Evolutionary conservation across 2,797 vertebrate genomes (phyloP).

Genomic region (Bovichtus diacanthus): DNA sequence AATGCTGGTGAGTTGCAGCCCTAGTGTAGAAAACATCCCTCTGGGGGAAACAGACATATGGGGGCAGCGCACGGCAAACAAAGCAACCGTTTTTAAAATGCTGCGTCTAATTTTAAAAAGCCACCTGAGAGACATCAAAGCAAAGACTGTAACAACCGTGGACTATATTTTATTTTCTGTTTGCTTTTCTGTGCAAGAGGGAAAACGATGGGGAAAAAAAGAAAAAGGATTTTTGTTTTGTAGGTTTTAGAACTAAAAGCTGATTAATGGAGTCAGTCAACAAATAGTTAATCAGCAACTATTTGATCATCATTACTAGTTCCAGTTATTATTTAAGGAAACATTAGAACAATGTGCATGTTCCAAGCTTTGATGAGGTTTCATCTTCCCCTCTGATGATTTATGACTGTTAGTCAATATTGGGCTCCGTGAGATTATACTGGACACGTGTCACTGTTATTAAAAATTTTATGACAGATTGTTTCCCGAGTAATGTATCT

Average conservation of each 20-base stretch:
- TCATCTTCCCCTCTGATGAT: neutral
- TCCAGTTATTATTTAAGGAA: neutral
- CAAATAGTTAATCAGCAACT: neutral
- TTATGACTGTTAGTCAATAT: neutral
- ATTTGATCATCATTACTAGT: neutral
- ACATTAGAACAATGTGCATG: neutral
- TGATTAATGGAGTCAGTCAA: neutral
- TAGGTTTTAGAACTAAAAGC: neutral
- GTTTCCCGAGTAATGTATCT: neutral
- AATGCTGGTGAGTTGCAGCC: neutral
- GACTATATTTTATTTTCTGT: neutral
- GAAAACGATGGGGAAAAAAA: neutral
- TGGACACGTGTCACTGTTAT: neutral
- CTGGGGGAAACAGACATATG: neutral
- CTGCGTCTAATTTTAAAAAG: neutral
- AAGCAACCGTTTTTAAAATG: neutral
- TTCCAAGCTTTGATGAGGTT: neutral
- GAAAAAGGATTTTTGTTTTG: neutral
- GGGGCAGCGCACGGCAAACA: neutral
- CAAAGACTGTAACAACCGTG: neutral
- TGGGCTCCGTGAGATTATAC: neutral
- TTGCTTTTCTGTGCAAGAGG: neutral
- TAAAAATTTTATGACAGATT: neutral
- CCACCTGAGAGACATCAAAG: conserved; percentile 33
- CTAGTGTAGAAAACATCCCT: neutral